Percentiles rank a stretch among this genome's conserved stretches.
Conservation (phyloP, 2,797 vertebrate genomes). For the Pelobates cultripes region DNA sequence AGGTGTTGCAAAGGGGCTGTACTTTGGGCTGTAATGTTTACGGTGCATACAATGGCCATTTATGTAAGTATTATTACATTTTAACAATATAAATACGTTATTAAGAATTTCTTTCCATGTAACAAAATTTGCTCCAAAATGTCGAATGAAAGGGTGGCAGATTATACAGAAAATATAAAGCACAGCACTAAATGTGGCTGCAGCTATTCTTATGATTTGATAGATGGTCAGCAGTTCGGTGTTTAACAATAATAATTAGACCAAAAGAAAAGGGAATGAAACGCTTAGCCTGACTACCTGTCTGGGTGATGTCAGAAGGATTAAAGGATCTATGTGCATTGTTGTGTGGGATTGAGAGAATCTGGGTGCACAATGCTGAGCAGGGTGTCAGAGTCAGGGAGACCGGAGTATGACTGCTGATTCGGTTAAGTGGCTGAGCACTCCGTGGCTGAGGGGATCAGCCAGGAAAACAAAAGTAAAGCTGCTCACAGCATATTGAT, state of each 20-base stretch:
- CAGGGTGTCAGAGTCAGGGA: constrained; percentile 56
- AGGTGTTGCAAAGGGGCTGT: too few species aligned
- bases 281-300: constrained; percentile 66
- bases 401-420: constrained; percentile 55
- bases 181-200: neutral
- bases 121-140: too few species aligned
- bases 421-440: constrained; percentile 67
- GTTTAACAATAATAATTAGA: constrained; percentile 49
- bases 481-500: constrained; percentile 74
- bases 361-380: constrained; percentile 64
- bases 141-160: too few species aligned
- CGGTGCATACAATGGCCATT: too few species aligned
- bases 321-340: constrained; percentile 73
- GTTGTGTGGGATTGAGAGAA: constrained; percentile 68
- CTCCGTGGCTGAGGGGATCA: constrained; percentile 71
- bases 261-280: constrained; percentile 36
- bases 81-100: too few species aligned
- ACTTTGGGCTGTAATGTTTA: too few species aligned
- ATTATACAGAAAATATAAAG: neutral
- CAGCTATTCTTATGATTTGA: neutral
- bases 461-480: constrained; percentile 73
- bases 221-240: constrained; percentile 60
- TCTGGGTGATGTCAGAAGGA: constrained; percentile 71
- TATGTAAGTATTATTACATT: too few species aligned
- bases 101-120: too few species aligned